These are phyloP conservation scores for Marcusenius ussheri DNA, from an alignment of 2,113 vertebrate genomes.

Conservation along the genomic window DNA sequence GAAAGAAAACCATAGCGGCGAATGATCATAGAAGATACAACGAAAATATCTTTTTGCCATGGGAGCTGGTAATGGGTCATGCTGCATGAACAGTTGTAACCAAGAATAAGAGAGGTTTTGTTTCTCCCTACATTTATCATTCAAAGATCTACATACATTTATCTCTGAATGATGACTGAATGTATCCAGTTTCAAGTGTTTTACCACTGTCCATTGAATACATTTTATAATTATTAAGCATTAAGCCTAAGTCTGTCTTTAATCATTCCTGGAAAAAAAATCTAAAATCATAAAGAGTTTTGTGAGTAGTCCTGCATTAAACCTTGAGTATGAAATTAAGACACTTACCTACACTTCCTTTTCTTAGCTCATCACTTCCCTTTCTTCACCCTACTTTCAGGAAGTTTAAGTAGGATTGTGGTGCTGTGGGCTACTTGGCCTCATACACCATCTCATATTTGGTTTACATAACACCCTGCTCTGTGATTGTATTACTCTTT, in stretches of 20 bases:
- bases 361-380: background rate
- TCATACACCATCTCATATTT: background rate
- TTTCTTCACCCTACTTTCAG: background rate
- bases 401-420: background rate
- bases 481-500: background rate
- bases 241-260: background rate
- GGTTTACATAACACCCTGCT: background rate
- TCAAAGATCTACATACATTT: background rate
- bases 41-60: constrained; percentile 38
- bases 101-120: background rate
- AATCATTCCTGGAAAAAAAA: background rate
- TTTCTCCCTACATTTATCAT: background rate
- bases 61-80: constrained; percentile 19
- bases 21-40: constrained; percentile 20
- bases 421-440: background rate
- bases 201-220: background rate
- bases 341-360: background rate
- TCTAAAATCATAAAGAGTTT: background rate
- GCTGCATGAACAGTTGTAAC: constrained; percentile 22
- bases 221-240: background rate
- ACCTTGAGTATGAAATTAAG: background rate
- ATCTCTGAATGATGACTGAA: background rate
- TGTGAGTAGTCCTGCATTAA: background rate
- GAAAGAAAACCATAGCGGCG: constrained; percentile 10
- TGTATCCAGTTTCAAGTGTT: background rate